Evolutionary conservation across 2,888 invertebrate species (phyloP), one percentile per base, ranked within the genome.

Genomic region (Alentia gelatinosa): DNA sequence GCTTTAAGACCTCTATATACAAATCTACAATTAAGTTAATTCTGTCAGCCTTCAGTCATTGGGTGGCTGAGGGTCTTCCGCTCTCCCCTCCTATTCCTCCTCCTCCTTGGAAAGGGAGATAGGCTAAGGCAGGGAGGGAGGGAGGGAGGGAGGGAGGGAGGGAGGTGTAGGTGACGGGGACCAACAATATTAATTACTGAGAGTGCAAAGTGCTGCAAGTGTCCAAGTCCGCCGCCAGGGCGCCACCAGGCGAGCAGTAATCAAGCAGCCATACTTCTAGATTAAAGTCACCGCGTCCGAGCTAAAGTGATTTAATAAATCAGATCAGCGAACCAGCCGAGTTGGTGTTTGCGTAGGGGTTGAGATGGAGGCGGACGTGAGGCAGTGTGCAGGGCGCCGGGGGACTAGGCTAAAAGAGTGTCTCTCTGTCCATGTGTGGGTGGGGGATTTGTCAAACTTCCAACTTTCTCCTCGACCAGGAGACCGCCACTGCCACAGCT

Each of bases 181-280:
- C 74, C 33, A 74, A 74, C 74, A 39, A 35, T 35, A 40, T 83
- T 83, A 42, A 83, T 83, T 83, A 83, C 42, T 12, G 39, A 42
- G 40, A 83, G 39, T 42, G 83, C 83, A 83, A 42, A 83, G 83
- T n/a, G 42, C 37, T 83, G 83, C 83, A 83, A 40, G 83, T 39
- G 83, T 74, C 74, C 74, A 33, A 5, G 5, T 33, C 74, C n/a
- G 74, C 56, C 83, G 23, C 40, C 40, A 19, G 83, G 37, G 83
- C 33, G 83, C 83, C 83, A 75, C n/a, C 40, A 26, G 40, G 23
- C 9, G 19, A 39, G 42, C 39, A 30, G 37, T 42, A 35, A 83
- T 83, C 42, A 83, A 26, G 9, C 37, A 23, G 39, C 83, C 83
- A 83, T 83, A 40, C 42, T 26, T 83, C 83, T 83, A 40, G 83